A percentile compares a stretch with the other conserved stretches of the same genome.
phyloP scores from a whole-genome alignment of 2,797 vertebrate genomes.

The Pseudotriccus pelzelni region DNA sequence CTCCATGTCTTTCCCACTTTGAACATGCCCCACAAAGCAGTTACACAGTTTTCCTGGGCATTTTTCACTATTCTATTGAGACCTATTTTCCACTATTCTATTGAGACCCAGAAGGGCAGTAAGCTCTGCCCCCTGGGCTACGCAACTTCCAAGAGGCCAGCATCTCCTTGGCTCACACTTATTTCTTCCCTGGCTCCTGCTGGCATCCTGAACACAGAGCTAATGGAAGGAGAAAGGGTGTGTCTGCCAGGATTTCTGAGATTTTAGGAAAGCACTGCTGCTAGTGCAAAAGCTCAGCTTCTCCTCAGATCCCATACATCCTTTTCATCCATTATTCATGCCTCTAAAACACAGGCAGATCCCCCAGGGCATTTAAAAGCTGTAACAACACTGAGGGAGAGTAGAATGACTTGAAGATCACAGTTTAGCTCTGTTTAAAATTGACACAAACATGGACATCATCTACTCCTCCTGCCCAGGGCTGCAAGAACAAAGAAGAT shows the following conservation, averaged over 20 bases:
- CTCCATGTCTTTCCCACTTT: neutral
- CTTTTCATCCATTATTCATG: constrained; percentile 35
- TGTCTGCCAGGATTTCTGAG: neutral
- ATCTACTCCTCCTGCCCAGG: neutral
- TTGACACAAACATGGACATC: neutral
- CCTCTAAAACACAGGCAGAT: neutral
- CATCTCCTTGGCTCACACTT: neutral
- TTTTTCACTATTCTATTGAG: neutral
- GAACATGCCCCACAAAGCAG: neutral
- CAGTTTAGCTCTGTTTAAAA: neutral
- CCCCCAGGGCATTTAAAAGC: neutral
- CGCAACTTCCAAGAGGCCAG: neutral
- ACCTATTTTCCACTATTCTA: neutral
- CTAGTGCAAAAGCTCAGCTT: neutral
- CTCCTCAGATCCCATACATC: neutral
- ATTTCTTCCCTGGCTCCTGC: neutral
- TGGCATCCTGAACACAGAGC: neutral
- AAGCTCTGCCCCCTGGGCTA: neutral
- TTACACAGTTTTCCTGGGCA: neutral
- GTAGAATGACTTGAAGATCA: neutral
- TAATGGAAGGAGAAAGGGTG: neutral
- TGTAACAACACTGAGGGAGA: neutral
- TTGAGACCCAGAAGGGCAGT: neutral
- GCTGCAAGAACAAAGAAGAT: constrained; percentile 7
- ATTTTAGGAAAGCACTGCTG: neutral